Conservation (phyloP, 2,888 invertebrate species). For the Cheiracanthium punctorium region DNA sequence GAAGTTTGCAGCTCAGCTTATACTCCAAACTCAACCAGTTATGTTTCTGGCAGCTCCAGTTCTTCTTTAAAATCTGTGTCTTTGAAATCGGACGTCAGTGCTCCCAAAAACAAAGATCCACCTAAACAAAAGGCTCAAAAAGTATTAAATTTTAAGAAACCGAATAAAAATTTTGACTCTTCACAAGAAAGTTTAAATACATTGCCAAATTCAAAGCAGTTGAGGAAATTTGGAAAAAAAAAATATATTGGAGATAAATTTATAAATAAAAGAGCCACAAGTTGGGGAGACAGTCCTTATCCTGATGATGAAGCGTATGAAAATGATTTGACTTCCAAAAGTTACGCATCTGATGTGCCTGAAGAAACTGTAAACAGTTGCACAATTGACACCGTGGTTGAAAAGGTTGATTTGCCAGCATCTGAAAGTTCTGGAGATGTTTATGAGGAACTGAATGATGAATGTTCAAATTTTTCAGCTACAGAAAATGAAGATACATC, state of each 20-base stretch:
- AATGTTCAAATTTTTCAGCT: not conserved
- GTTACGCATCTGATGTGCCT: not conserved
- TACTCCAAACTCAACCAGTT: not conserved
- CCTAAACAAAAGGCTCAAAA: not conserved
- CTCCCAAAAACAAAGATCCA: too few species aligned
- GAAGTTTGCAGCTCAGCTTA: not conserved
- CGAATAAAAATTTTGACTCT: not conserved
- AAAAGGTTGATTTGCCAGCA: not conserved
- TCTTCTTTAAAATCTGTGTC: not conserved
- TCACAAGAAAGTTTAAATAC: conserved; percentile 12
- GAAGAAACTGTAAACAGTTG: not conserved
- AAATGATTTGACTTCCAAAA: not conserved
- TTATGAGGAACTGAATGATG: not conserved
- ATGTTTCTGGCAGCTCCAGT: conserved; percentile 15
- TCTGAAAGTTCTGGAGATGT: not conserved
- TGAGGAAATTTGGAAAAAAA: not conserved
- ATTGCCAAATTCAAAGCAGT: not conserved
- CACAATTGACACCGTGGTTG: not conserved
- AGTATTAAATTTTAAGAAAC: not conserved
- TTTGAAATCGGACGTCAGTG: not conserved
- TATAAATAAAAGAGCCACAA: not conserved
- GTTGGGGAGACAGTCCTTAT: conserved; percentile 55
- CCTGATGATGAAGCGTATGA: conserved; percentile 23
- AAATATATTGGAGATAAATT: not conserved
- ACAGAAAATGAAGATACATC: not conserved